These are phyloP conservation scores for Threskiornis aethiopicus DNA, from an alignment of 2,797 vertebrate species.

Conservation along the genomic window DNA sequence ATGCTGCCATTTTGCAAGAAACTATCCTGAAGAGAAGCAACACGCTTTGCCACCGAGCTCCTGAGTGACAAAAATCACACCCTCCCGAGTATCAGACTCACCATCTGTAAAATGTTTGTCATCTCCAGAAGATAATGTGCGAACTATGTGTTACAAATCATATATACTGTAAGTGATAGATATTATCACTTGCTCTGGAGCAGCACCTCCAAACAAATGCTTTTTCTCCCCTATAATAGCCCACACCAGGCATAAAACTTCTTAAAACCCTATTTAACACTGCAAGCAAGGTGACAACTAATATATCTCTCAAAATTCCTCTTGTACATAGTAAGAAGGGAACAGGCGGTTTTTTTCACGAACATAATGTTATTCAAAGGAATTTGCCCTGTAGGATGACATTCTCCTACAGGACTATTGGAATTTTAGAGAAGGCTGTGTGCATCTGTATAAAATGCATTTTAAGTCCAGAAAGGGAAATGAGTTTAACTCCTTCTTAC, in stretches of 20 bases:
- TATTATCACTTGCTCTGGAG: slow-evolving; percentile 3
- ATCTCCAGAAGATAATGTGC: slow-evolving; percentile 6
- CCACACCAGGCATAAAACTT: neutral
- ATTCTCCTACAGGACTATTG: neutral
- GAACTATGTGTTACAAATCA: slow-evolving; percentile 26
- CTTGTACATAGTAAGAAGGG: neutral
- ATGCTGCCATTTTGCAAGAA: slow-evolving; percentile 51
- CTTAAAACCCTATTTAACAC: neutral
- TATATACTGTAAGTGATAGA: neutral
- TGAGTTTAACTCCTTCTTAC: neutral
- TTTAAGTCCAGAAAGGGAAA: neutral
- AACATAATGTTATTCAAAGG: neutral
- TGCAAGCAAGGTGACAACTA: neutral
- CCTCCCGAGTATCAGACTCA: slow-evolving; percentile 9
- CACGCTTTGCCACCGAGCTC: neutral
- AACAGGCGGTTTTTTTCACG: neutral
- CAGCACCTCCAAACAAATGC: neutral
- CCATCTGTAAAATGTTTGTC: slow-evolving; percentile 55
- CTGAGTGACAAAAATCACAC: slow-evolving; percentile 42
- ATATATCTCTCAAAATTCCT: neutral
- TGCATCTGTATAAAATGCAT: neutral
- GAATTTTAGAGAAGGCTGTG: neutral
- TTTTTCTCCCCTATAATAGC: neutral
- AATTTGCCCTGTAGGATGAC: slow-evolving; percentile 36
- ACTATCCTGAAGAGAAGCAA: neutral